Evolutionary conservation across 2,888 invertebrate species (phyloP).

Genomic region (Didymodactylos carnosus): DNA sequence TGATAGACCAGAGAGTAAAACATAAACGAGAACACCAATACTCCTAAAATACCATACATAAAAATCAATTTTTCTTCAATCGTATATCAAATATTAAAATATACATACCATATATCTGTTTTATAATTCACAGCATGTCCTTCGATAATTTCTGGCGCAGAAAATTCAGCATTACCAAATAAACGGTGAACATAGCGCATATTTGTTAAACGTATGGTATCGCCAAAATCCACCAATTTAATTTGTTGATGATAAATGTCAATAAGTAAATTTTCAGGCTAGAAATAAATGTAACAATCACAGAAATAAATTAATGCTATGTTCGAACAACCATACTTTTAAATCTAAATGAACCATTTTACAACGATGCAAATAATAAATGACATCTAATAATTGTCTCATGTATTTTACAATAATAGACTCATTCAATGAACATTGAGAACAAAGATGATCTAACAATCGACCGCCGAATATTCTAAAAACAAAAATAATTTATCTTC

Average conservation of each 20-base stretch:
- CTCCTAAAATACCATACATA: constrained; percentile 41
- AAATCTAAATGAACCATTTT: constrained; percentile 51
- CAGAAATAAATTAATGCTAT: no score
- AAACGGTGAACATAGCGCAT: constrained; percentile 28
- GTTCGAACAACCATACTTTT: no score
- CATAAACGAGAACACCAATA: constrained; percentile 56
- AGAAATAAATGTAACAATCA: constrained; percentile 21
- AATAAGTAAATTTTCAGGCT: constrained; percentile 62
- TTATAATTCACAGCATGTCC: constrained; percentile 42
- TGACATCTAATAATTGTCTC: constrained; percentile 48
- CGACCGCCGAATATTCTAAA: constrained; percentile 41
- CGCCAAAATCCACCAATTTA: constrained; percentile 60
- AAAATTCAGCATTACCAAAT: constrained; percentile 58
- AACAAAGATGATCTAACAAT: constrained; percentile 46
- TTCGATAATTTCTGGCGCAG: constrained; percentile 57
- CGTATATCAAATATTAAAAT: no score
- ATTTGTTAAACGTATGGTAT: constrained; percentile 43
- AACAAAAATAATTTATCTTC: no score
- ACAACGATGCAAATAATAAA: constrained; percentile 53
- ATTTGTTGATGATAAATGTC: constrained; percentile 40
- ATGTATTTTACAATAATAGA: constrained; percentile 47
- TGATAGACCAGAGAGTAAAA: constrained; percentile 54
- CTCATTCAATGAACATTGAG: constrained; percentile 43
- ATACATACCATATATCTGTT: constrained; percentile 48
- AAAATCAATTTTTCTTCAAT: no score